A percentile compares a stretch with the other conserved stretches of the same genome.
Conservation (phyloP, 2,888 invertebrate species). For the Lasioglossum villosulum region DNA sequence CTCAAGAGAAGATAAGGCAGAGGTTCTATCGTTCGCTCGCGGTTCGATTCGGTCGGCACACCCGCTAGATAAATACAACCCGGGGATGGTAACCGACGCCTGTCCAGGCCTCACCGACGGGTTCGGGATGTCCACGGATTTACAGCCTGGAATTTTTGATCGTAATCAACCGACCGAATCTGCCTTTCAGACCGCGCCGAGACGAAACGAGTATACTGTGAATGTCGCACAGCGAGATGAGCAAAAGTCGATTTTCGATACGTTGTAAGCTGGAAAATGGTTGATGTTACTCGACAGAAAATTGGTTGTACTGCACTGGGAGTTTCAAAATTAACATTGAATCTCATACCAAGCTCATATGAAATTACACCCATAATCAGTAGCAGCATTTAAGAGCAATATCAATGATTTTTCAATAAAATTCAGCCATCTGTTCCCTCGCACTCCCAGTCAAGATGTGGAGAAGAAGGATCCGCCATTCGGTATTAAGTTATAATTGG, state of each 20-base stretch:
- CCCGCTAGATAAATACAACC: slow-evolving; percentile 77
- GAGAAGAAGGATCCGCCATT: neutral
- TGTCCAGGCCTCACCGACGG: neutral
- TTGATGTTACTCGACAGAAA: no score
- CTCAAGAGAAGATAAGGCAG: slow-evolving; percentile 77
- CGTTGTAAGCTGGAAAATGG: no score
- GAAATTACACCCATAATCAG: no score
- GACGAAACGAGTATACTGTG: neutral
- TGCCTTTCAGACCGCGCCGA: no score
- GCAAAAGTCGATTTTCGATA: no score
- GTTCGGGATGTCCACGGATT: slow-evolving; percentile 70
- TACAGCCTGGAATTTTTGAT: slow-evolving; percentile 76
- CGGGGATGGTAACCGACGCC: slow-evolving; percentile 51
- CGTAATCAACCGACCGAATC: slow-evolving; percentile 60
- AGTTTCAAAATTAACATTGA: no score
- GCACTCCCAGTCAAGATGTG: neutral
- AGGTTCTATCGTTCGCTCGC: slow-evolving; percentile 38
- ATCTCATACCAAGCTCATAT: no score
- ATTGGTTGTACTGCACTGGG: no score
- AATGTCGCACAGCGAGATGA: neutral
- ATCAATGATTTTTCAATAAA: neutral
- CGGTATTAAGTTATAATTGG: neutral
- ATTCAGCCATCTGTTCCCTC: no score
- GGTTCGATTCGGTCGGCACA: slow-evolving; percentile 70
- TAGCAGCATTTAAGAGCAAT: neutral